phyloP scores from a whole-genome alignment of 2,888 invertebrate genomes.

The Rhabditophanes sp. region DNA sequence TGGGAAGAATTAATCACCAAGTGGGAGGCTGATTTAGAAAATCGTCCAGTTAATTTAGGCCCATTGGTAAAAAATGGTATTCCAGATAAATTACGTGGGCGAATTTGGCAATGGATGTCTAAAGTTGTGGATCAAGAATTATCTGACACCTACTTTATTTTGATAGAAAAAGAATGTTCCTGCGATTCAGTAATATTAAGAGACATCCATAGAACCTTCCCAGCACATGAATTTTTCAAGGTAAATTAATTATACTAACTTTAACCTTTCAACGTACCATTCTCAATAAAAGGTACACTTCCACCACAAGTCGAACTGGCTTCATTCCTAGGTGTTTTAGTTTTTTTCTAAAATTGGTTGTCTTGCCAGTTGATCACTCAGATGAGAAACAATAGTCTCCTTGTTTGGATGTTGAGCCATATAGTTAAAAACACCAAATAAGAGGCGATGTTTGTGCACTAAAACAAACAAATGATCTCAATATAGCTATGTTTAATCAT shows the following conservation, averaged over 20 bases:
- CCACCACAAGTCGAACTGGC: too few relatives aligned
- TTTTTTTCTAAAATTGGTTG: too few relatives aligned
- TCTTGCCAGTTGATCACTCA: too few relatives aligned
- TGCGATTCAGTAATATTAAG: constrained; percentile 85
- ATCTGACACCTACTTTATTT: constrained; percentile 75
- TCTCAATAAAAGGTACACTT: too few relatives aligned
- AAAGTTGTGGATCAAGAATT: constrained; percentile 60
- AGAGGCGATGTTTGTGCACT: too few relatives aligned
- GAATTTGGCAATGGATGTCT: constrained; percentile 89
- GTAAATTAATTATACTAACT: constrained; percentile 53
- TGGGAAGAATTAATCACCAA: constrained; percentile 66
- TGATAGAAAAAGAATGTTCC: constrained; percentile 82
- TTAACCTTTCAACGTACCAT: too few relatives aligned
- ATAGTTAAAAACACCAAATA: too few relatives aligned
- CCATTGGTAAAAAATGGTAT: constrained; percentile 68
- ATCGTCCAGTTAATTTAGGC: constrained; percentile 62
- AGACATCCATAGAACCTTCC: constrained; percentile 93
- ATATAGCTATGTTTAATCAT: too few relatives aligned
- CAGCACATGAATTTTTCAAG: constrained; percentile 91
- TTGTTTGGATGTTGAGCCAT: too few relatives aligned
- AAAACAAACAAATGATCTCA: too few relatives aligned
- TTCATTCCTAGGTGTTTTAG: too few relatives aligned
- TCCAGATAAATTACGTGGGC: constrained; percentile 84
- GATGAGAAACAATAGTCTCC: too few relatives aligned
- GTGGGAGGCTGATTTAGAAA: constrained; percentile 39